Evolutionary conservation across 2,888 invertebrate genomes (phyloP), one percentile per base, ranked within the genome.

Genomic region (Cephus nigrinus): DNA sequence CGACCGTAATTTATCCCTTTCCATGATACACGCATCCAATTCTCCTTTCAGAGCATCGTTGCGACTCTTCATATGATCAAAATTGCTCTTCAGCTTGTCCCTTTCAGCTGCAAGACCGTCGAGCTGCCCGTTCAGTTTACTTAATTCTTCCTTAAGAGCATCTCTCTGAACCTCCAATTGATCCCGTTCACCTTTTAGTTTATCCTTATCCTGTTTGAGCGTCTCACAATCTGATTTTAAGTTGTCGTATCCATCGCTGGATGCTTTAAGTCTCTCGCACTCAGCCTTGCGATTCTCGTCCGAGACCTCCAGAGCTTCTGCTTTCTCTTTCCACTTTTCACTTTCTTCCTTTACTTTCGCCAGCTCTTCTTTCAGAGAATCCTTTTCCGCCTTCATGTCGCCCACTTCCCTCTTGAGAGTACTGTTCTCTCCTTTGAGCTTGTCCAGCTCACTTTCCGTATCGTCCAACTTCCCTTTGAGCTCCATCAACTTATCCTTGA

Each of bases 361-460:
- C 69, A 84, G 75, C 76, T 83, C 35, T n/a, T 11, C 69, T 40
- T 34, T 12, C 23, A 55, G 23, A 55, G 55, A 55, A 69, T 79
- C 77, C 68, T 81, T 79, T 73, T 81, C 80, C 32, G 69, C 75
- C 31, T 75, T 79, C 68, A 84, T 40, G 76, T 76, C 78, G n/a
- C 82, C 75, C 30, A 80, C 75, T 32, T 84, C 84, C 3, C 74
- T 76, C 23, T 9, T 68, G 55, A 84, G 69, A 36, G 55, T 69
- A n/a, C 80, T 82, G 69, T 80, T 81, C 77, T 85, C 83, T 35
- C 68, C 72, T 40, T 83, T 83, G 12, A 79, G 68, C 15, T 82
- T 81, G 11, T 82, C 82, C 78, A 82, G 72, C 74, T 85, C 83
- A 30, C 55, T 55, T 23, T 55, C 23, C 55, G 55, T 55, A 5